Evolutionary conservation across 2,113 vertebrate genomes (phyloP), one percentile per base, ranked within the genome.

Genomic region (Tricholaema leucomelas): DNA sequence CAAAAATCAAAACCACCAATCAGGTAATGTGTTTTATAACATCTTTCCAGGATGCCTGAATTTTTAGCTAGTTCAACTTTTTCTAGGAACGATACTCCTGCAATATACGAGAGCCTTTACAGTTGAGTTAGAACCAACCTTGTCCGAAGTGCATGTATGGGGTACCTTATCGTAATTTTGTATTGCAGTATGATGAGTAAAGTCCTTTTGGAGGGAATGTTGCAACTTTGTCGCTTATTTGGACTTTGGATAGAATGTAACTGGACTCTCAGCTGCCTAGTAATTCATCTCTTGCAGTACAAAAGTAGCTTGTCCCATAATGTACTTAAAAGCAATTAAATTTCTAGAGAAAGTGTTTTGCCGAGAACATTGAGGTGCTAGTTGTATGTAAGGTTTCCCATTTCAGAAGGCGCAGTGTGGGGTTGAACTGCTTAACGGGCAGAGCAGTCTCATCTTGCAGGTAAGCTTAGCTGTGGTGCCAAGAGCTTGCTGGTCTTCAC

Each of bases 11-110:
- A n/a, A n/a, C n/a, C n/a, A n/a, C n/a, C n/a, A n/a, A n/a, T n/a
- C n/a, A n/a, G n/a, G n/a, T n/a, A n/a, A n/a, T n/a, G n/a, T n/a
- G 44, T 87, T 87, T 81, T 81, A 38, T 85, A 92, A 91, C 52
- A 0, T 84, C 89, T 87, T 94, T 80, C 23, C 91, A 94, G 79
- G 75, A 15, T 91, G 36, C 36, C 64, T 73, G 67, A 79, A 6
- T 77, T 78, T 72, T 48, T 86, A 79, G 44, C 44, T 89, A 58
- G 33, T 58, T 87, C 12, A 76, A 59, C 18, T 6, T 27, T 42
- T 69, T 64, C 12, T 24, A 36, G 87, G 78, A 60, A 25, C 44
- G 35, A 54, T 59, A 8, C 2, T 74, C 5, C 59, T 73, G 81
- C 67, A 31, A 2, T 72, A 35, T 60, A 74, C 63, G 86, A 70